Conservation (phyloP, 35 echinoderm and acorn worm genomes). For the Chiridota heheva region DNA sequence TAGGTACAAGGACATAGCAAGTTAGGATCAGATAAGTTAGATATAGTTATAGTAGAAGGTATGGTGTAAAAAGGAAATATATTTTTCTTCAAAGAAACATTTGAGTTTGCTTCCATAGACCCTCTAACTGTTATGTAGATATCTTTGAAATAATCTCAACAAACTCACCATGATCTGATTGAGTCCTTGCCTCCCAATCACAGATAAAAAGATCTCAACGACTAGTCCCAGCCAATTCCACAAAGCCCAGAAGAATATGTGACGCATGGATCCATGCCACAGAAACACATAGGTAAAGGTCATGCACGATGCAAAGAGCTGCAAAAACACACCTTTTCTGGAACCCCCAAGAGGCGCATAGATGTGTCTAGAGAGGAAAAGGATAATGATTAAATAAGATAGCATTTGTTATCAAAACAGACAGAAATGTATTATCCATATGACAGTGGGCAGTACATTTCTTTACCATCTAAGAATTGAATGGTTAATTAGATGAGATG, state of each 20-base stretch:
- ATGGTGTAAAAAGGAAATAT: too few species aligned
- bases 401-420: too few species aligned
- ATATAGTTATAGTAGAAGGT: too few species aligned
- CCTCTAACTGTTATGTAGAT: too few species aligned
- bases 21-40: too few species aligned
- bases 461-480: not conserved
- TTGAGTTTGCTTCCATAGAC: too few species aligned
- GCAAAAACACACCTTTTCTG: constrained; percentile 51
- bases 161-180: constrained; percentile 1
- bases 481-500: not conserved
- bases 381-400: not conserved
- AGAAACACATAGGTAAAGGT: constrained; percentile 76
- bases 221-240: constrained; percentile 80
- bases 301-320: constrained; percentile 60
- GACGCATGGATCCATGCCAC: constrained; percentile 73
- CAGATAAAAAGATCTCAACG: constrained; percentile 41
- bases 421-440: not conserved
- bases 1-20: too few species aligned
- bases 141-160: too few species aligned
- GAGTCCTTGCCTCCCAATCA: not conserved
- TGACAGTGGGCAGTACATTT: not conserved
- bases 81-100: too few species aligned
- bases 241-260: constrained; percentile 72
- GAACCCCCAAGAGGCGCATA: constrained; percentile 93
- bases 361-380: constrained; percentile 48